phyloP scores from a whole-genome alignment of 1,140 invertebrate genomes.

The fruit fly (Drosophila melanogaster) region DNA sequence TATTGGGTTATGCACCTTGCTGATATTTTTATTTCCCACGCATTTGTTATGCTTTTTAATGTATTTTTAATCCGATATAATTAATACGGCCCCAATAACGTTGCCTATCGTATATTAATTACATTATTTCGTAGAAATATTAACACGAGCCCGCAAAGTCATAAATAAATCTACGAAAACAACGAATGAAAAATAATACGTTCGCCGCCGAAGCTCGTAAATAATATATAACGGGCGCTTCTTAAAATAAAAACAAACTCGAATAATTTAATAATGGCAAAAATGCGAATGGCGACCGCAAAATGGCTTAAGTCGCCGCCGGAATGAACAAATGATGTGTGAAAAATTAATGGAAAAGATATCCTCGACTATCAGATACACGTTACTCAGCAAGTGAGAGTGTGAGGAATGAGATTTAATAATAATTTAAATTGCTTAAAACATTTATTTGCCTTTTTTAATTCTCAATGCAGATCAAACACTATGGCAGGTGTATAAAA shows the following conservation, averaged over 20 bases:
- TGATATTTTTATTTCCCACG: conserved; percentile 36
- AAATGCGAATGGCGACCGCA: conserved; percentile 19
- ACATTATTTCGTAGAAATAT: conserved; percentile 58
- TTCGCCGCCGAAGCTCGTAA: conserved; percentile 31
- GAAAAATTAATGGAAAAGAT: not conserved
- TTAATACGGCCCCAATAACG: conserved; percentile 41
- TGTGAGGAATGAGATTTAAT: too few relatives aligned
- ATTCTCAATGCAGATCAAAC: too few relatives aligned
- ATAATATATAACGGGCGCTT: conserved; percentile 55
- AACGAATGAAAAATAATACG: conserved; percentile 39
- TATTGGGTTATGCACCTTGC: conserved; percentile 40
- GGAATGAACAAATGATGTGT: conserved; percentile 56
- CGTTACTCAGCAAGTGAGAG: too few relatives aligned
- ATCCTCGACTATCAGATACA: too few relatives aligned
- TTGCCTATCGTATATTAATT: conserved; percentile 52
- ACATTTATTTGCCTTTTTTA: too few relatives aligned
- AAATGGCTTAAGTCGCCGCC: conserved; percentile 54
- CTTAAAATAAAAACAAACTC: conserved; percentile 29
- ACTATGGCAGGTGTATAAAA: not conserved
- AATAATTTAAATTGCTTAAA: too few relatives aligned
- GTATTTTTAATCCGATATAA: conserved; percentile 57
- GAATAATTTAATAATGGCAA: conserved; percentile 44
- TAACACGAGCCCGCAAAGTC: conserved; percentile 62
- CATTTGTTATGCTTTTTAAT: conserved; percentile 29
- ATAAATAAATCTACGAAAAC: conserved; percentile 65